Evolutionary conservation across 2,797 vertebrate species (phyloP).

Genomic region (Cossypha niveicapilla): DNA sequence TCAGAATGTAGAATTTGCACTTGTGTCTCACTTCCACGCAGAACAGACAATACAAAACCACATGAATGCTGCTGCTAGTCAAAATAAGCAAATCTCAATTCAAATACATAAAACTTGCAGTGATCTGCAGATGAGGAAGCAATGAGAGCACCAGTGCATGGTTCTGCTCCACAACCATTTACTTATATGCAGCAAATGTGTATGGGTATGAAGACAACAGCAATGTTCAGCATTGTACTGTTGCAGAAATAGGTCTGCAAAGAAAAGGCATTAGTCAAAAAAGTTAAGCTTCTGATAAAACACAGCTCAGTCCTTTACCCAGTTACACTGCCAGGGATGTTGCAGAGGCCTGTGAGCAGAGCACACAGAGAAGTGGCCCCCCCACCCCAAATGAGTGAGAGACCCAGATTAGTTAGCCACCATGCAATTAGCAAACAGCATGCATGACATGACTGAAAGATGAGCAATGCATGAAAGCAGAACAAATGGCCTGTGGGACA

Average conservation of each 20-base stretch:
- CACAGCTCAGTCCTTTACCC: not conserved
- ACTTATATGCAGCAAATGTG: not conserved
- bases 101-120: not conserved
- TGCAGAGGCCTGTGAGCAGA: not conserved
- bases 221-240: not conserved
- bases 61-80: not conserved
- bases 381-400: not conserved
- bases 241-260: not conserved
- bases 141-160: accelerated
- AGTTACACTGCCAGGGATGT: not conserved
- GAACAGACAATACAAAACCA: not conserved
- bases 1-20: not conserved
- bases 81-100: not conserved
- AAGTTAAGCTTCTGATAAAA: not conserved
- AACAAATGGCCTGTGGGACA: not conserved
- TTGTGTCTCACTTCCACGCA: not conserved
- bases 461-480: not conserved
- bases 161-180: not conserved
- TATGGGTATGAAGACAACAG: not conserved
- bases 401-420: not conserved
- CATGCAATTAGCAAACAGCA: not conserved
- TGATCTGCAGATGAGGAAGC: not conserved
- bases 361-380: not conserved
- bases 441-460: not conserved
- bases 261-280: not conserved